Evolutionary conservation across 2,797 vertebrate genomes (phyloP), one percentile per base, ranked within the genome.

Genomic region (Lagocephalus sceleratus): DNA sequence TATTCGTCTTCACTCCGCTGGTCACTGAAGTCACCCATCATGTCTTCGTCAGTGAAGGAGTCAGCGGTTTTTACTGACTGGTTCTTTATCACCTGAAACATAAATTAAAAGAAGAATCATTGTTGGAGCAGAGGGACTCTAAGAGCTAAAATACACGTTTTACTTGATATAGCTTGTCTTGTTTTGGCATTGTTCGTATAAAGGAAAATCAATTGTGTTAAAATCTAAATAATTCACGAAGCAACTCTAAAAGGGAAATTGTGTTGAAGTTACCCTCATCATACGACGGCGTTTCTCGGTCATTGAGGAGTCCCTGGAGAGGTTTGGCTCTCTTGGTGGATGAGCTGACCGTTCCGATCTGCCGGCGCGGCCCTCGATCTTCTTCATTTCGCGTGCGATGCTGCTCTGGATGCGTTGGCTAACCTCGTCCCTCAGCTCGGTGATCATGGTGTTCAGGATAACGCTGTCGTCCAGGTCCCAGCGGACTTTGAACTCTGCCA

Each of bases 401-500:
- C 92, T 94, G 63, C 35, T 87, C 47, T 92, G 91, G 64, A 97
- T 94, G 74, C 94, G 85, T n/a, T 38, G 80, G 43, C 88, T 85
- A 62, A 97, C 85, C 2, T 95, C 94, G 3, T 91, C 90, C 78
- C 78, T 92, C 56, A 98, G 77, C 72, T 97, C 94, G 0, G 71
- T 64, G 45, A 92, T 94, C 94, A 96, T 94, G 16, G 83, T 85
- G 72, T 96, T 87, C 65, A 93, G 83, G 40, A 93, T 78, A 8
- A 81, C 20, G 35, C 75, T 85, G 60, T 91, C 73, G 12, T 92
- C 90, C 68, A 97, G 85, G 71, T 92, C 91, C 95, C 95, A 96
- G 53, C 89, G 91, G n/a, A 90, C 78, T 67, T 93, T 94, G 46
- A 97, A 88, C 41, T 94, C 91, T 0, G 90, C 76, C 86, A 91